Base-by-base conservation (phyloP, 2,113 vertebrate genomes). In the Epinephelus cyanopodus region DNA sequence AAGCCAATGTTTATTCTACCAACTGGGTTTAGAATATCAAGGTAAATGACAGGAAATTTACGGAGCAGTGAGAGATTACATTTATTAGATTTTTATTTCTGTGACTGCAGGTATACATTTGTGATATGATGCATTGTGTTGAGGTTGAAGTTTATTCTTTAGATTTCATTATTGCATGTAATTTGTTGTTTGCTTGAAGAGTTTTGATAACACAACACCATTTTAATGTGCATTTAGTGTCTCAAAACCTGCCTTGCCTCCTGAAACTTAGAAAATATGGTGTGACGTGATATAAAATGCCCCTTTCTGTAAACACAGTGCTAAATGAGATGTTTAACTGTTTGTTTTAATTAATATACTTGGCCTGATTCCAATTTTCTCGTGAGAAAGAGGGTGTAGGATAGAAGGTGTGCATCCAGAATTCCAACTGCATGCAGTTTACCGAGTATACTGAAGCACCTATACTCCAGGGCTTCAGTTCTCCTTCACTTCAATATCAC, bases 401-500 rank as follows among this genome's bases (percentile, higher is more conserved):
- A 33, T 23, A n/a, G 33, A n/a, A 0, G 0, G 2, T 1, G 8
- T 72, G 19, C 25, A 78, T 69, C 45, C 81, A 21, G 2, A 70
- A 81, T 81, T 74, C 76, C 19, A 48, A 29, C 17, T 52, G 33
- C 67, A 57, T 63, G 7, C 60, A 70, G 33, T 70, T 61, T 42
- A 63, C 60, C 72, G 29, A 58, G 42, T 48, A 27, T n/a, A 39
- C 47, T 39, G 63, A 23, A 14, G 47, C 23, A 27, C 47, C 39
- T 47, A 75, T 15, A 54, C 66, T 75, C 62, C 2, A 19, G 74
- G 69, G 81, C 42, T 66, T 72, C 42, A 63, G 12, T 68, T 82
- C 66, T 70, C 56, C 63, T 84, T 80, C n/a, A 45, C 64, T 81
- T 82, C 9, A 42, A 19, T 56, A 37, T 65, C 64, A 61, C 56